Percentiles rank a stretch among this genome's conserved stretches.
phyloP scores from a whole-genome alignment of 2,888 invertebrate genomes.

The Drosophila atripex region DNA sequence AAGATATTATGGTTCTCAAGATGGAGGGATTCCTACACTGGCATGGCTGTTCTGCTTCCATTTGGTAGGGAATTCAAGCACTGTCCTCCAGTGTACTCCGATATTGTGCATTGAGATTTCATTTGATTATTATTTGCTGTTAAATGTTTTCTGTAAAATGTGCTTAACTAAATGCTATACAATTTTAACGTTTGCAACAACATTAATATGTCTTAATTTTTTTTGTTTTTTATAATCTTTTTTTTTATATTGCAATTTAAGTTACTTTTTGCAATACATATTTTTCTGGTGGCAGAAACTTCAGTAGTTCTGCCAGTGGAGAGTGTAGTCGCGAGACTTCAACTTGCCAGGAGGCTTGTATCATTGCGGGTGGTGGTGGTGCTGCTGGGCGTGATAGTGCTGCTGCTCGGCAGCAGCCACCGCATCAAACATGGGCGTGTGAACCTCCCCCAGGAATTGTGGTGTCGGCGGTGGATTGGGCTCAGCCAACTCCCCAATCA shows the following conservation, averaged over 20 bases:
- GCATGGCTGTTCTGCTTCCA: not conserved
- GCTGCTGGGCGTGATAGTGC: constrained; percentile 80
- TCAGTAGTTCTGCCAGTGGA: constrained; percentile 78
- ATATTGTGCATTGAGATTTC: constrained; percentile 26
- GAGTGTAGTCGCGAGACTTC: constrained; percentile 73
- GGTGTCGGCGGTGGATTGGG: constrained; percentile 81
- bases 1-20: constrained; percentile 1
- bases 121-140: not conserved
- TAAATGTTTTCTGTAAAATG: not conserved
- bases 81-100: not conserved
- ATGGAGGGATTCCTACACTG: constrained; percentile 1
- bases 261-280: not conserved
- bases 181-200: constrained; percentile 4
- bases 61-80: not conserved
- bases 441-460: constrained; percentile 80
- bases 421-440: constrained; percentile 82
- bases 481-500: constrained; percentile 79
- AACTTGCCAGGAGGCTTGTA: constrained; percentile 65
- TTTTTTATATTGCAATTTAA: not conserved
- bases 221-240: not conserved
- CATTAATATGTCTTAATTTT: not conserved
- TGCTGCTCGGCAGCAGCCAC: constrained; percentile 81
- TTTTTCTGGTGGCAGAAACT: not conserved
- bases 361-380: constrained; percentile 75
- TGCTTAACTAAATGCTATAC: constrained; percentile 7